Base-by-base conservation (phyloP, 2,888 invertebrate species). In the Charanyca ferruginea region DNA sequence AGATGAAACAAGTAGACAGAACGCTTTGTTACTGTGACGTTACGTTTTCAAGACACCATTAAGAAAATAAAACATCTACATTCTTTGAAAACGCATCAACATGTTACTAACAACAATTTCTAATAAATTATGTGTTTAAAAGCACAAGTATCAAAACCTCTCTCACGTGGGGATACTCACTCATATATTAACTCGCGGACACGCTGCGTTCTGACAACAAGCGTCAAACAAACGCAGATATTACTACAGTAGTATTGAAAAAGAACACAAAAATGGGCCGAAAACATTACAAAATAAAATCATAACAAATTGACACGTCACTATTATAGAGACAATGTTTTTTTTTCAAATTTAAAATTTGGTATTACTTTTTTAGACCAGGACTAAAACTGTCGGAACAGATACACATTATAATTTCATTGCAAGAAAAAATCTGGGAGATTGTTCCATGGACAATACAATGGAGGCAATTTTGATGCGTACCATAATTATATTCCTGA, bases 131-230 rank as follows among this genome's bases (percentile, higher is more conserved):
- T 4, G 0, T 2, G 11, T 13, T 38, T 38, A 11, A 38, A 38
- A 38, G 38, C 13, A 5, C 6, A 76, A 89, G 83, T 87, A 90
- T 90, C 89, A 91, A 91, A 61, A 82, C 49, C 2, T 2, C 1
- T 61, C 5, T 23, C 32, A 66, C 80, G 41, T 52, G 13, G 58
- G 83, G 81, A 77, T 81, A 77, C 85, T 87, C 91, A 92, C 92
- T 93, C 92, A 93, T 91, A 90, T 84, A 83, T 70, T 80, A 78
- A 65, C 68, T 79, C 84, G 71, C 83, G 86, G 86, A 83, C 80
- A 82, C 79, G 83, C 83, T 38, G 16, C 75, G 68, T 72, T 64
- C 65, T 76, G 51, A 44, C 38, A 57, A 41, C n/a, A 58, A 70
- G 9, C 11, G 42, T 23, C 38, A 54, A 66, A 68, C 66, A 55